Base-by-base conservation (phyloP, 2,888 invertebrate species). In the Meteorus cinctellus region DNA sequence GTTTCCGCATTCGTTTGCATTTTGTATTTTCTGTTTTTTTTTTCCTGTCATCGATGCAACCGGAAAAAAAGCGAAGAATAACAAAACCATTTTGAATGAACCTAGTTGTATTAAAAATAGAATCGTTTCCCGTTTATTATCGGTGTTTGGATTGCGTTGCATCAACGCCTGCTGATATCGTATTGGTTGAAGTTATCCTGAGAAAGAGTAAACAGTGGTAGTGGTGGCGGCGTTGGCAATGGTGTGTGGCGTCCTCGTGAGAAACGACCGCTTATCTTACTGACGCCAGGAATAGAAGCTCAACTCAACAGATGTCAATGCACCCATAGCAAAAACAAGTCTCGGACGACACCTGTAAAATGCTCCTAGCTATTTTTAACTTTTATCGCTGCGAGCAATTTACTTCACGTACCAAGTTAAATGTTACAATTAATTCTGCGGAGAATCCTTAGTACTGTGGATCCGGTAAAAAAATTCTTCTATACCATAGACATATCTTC, bases 281-380 rank as follows among this genome's bases (percentile, higher is more conserved):
- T 55, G 77, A 76, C 60, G 80, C 82, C 81, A 73, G 78, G 82
- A 84, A 84, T 84, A 84, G 82, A 83, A 82, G 36, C 75, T 55
- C 55, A 55, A 70, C 69, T 68, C 73, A 59, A 68, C 63, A 66
- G 34, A 74, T 72, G 78, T 79, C 79, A 74, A 78, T 79, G 74
- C 76, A 78, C 77, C 60, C 71, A 74, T 63, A 63, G 65, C 65
- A 48, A 48, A 65, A 75, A 60, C 60, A 41, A 59, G 45, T 60
- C 60, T 41, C 36, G 41, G 60, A 41, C 36, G 41, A 70, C 70
- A 70, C 70, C 70, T 70, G 59, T 70, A 70, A 41, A 67, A 67
- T 41, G 48, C 48, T 67, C 24, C 10, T 36, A 45, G 67, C 67
- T 67, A 67, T 41, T 67, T 67, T 67, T 41, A 67, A 24, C 67